A percentile compares a stretch with the other conserved stretches of the same genome.
Evolutionary conservation across 1,140 invertebrate genomes (phyloP).

Genomic region (Ceratina japonica): DNA sequence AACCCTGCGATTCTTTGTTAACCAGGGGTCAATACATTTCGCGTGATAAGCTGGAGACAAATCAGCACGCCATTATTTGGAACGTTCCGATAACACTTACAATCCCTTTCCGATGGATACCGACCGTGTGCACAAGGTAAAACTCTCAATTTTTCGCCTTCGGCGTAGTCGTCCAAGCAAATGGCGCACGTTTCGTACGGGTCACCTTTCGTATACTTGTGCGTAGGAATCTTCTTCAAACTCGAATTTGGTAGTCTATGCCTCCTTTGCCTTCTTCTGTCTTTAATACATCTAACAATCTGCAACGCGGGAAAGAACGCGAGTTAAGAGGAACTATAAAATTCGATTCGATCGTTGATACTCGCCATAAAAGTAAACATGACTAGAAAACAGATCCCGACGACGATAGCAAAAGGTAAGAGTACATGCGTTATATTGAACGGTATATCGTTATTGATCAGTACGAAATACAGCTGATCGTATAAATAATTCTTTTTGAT

Average conservation of each 20-base stretch:
- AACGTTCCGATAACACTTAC: background rate
- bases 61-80: background rate
- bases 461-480: conserved; percentile 82
- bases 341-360: background rate
- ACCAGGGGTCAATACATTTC: conserved; percentile 99
- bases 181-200: conserved; percentile 99
- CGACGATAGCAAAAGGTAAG: conserved; percentile 93
- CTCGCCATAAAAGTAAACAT: conserved; percentile 91
- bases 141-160: conserved; percentile 97
- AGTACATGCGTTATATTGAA: conserved; percentile 92
- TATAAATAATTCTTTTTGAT: conserved; percentile 83
- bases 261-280: conserved; percentile 87
- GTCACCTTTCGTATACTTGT: conserved; percentile 93
- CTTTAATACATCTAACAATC: conserved; percentile 90
- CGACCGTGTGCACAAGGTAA: conserved; percentile 97
- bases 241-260: conserved; percentile 91
- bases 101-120: conserved; percentile 24
- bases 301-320: conserved; percentile 67
- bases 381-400: conserved; percentile 92
- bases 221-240: conserved; percentile 93
- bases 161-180: conserved; percentile 98
- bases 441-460: conserved; percentile 89
- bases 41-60: conserved; percentile 92
- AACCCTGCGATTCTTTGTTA: conserved; percentile 96
- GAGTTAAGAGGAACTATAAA: background rate